Evolutionary conservation across 2,888 invertebrate species (phyloP), one percentile per base, ranked within the genome.

Genomic region (Eupeodes latifasciatus): DNA sequence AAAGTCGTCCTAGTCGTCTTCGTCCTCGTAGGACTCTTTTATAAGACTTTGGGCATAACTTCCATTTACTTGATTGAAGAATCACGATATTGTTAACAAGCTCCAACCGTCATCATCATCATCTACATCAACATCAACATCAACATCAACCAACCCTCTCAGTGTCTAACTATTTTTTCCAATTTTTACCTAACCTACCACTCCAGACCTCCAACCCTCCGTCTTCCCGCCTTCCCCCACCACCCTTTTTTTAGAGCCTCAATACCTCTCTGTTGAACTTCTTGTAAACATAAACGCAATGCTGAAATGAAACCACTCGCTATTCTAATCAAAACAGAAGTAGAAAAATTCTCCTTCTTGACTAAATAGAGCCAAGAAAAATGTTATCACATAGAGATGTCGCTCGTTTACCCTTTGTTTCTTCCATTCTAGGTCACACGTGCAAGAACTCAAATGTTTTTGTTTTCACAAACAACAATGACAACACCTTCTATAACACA

Each of bases 41-140:
- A 27, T 27, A 72, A 61, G 76, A 76, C 72, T 67, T 51, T 76
- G 62, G 76, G 62, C 74, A 76, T 76, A 81, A 66, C 69, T 83
- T 87, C 72, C 80, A 87, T 87, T 83, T 87, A 81, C 83, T 87
- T 87, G 83, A 87, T 84, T 81, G 74, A 87, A 74, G 87, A 83
- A 83, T 84, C 81, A 83, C 80, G 77, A 72, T 76, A 80, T 80
- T 80, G 76, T 83, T 87, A 83, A 83, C 87, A 83, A 83, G 72
- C 67, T 80, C 51, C 62, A 80, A n/a, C 74, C 34, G n/a, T 61
- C 79, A 34, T 44, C 14, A 72, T 55, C 40, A 40, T 40, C 40
- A 40, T 40, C 40, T 27, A 27, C 3, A 27, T 27, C 27, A 27
- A 27, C 27, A 27, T 27, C 27, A 27, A 27, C 27, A 27, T 27